Percentiles rank a stretch among this genome's conserved stretches.
These are phyloP conservation scores for Rosalia funebris DNA, from an alignment of 2,888 invertebrate genomes.

Conservation along the genomic window DNA sequence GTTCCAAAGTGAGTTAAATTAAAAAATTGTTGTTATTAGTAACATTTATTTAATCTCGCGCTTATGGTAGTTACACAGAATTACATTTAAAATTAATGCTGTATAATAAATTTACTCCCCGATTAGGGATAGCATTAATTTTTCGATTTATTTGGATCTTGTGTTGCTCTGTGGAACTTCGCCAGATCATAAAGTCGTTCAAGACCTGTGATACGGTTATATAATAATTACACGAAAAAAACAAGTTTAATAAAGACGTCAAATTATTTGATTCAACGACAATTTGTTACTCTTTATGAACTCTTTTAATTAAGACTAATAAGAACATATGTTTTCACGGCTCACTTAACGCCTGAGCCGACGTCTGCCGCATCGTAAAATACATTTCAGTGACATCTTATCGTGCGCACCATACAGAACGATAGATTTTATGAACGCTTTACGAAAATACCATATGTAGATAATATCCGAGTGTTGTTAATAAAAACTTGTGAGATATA, in stretches of 20 bases:
- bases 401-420: slow-evolving; percentile 42
- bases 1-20: too few relatives aligned
- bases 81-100: too few relatives aligned
- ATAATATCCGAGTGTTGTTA: slow-evolving; percentile 24
- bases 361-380: slow-evolving; percentile 55
- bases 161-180: too few relatives aligned
- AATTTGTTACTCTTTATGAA: slow-evolving; percentile 40
- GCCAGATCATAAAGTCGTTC: too few relatives aligned
- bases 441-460: slow-evolving; percentile 33
- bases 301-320: slow-evolving; percentile 52
- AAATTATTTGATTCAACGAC: slow-evolving; percentile 31
- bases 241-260: slow-evolving; percentile 35
- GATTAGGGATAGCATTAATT: too few relatives aligned
- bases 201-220: too few relatives aligned
- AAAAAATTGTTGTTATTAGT: too few relatives aligned
- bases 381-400: slow-evolving; percentile 48
- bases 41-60: too few relatives aligned
- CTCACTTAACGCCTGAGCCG: slow-evolving; percentile 43
- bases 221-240: slow-evolving; percentile 10
- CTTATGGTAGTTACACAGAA: too few relatives aligned
- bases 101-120: too few relatives aligned
- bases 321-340: slow-evolving; percentile 54
- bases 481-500: slow-evolving; percentile 27
- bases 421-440: slow-evolving; percentile 55
- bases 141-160: too few relatives aligned